phyloP scores from a whole-genome alignment of 1,140 invertebrate genomes.

The Wiebesia pumilae region DNA sequence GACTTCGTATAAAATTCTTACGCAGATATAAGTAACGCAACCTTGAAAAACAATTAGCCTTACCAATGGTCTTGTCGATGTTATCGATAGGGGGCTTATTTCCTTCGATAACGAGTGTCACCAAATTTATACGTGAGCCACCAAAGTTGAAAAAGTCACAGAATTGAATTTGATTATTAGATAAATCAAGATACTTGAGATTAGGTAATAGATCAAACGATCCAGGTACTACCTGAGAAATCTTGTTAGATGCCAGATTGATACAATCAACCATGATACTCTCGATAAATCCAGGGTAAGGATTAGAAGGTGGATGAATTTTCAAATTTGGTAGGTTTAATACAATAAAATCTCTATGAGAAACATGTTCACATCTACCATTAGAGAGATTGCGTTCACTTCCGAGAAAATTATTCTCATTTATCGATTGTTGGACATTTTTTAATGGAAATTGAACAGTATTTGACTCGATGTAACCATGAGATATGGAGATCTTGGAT shows the following conservation, averaged over 20 bases:
- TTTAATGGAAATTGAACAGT: conserved; percentile 57
- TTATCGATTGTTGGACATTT: conserved; percentile 56
- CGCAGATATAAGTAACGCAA: conserved; percentile 63
- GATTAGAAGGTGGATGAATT: conserved; percentile 54
- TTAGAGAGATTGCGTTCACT: conserved; percentile 53
- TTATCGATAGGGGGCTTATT: conserved; percentile 56
- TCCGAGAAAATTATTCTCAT: conserved; percentile 14
- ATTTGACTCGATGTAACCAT: conserved; percentile 24
- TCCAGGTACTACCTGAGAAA: conserved; percentile 57
- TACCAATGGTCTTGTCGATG: conserved; percentile 36
- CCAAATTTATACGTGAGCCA: conserved; percentile 50
- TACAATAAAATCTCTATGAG: conserved; percentile 52
- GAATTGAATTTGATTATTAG: conserved; percentile 61
- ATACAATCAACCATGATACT: conserved; percentile 60
- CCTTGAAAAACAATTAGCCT: conserved; percentile 56
- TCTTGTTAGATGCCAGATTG: conserved; percentile 63
- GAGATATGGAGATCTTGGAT: not conserved
- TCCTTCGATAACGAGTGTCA: conserved; percentile 63
- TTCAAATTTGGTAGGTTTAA: conserved; percentile 59
- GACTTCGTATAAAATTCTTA: conserved; percentile 53
- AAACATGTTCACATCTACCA: conserved; percentile 63
- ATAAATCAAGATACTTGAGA: conserved; percentile 63
- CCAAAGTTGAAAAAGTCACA: conserved; percentile 61
- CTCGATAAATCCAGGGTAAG: conserved; percentile 59
- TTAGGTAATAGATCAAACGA: conserved; percentile 62